Evolutionary conservation across 2,113 vertebrate genomes (phyloP).

Genomic region (Hippolais icterina): DNA sequence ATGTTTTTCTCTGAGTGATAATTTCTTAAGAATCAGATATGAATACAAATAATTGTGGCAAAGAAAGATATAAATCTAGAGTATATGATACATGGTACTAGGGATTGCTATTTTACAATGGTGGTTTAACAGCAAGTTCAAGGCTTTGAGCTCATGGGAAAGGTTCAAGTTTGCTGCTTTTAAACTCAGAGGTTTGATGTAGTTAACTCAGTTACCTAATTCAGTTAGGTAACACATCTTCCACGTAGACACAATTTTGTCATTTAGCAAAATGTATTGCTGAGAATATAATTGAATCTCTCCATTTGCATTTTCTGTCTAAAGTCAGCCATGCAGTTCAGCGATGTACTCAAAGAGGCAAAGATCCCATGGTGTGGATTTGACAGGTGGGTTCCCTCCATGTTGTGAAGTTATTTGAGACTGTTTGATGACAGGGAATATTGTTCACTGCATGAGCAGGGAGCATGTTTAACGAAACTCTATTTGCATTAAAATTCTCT

Average conservation of each 20-base stretch:
- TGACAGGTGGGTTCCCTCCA: neutral
- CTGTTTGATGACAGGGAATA: neutral
- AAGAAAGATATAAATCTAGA: neutral
- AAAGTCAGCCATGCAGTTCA: neutral
- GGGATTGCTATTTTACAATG: neutral
- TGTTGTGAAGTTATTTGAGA: neutral
- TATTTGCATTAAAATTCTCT: neutral
- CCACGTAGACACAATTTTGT: neutral
- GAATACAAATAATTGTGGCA: neutral
- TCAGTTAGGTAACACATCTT: neutral
- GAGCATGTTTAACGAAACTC: neutral
- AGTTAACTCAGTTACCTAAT: neutral
- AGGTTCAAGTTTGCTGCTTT: neutral
- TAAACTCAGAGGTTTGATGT: neutral
- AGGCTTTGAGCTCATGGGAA: neutral
- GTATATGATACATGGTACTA: neutral
- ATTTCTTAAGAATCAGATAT: neutral
- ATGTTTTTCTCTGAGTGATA: neutral
- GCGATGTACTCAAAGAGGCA: neutral
- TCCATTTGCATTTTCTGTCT: neutral
- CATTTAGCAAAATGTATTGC: neutral
- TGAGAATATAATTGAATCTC: neutral
- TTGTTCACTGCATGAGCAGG: neutral
- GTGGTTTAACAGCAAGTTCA: neutral
- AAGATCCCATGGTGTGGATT: neutral